phyloP scores from a whole-genome alignment of 2,888 invertebrate genomes.

The Xiphydria camelus region DNA sequence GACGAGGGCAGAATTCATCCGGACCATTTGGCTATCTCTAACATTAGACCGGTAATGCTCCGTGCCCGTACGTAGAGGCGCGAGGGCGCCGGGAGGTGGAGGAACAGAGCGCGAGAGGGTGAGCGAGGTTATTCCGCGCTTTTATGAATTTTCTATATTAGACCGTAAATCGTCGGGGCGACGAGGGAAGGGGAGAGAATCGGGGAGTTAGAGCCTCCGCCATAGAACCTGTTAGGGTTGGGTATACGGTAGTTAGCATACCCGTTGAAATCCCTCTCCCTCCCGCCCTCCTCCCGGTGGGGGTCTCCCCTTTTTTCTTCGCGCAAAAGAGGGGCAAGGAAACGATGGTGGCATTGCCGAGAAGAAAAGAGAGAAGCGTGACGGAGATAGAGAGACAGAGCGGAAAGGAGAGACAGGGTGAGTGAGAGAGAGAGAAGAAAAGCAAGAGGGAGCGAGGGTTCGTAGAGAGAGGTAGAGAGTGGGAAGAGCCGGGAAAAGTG shows the following conservation, averaged over 20 bases:
- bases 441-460: no score
- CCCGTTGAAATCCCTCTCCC: conserved; percentile 1
- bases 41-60: conserved; percentile 27
- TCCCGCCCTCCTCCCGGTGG: no score
- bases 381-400: conserved; percentile 16
- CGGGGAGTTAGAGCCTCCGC: background rate
- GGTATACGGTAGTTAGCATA: background rate
- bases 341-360: conserved; percentile 27
- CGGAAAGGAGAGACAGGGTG: conserved; percentile 21
- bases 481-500: conserved; percentile 19
- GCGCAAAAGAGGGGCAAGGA: conserved; percentile 24
- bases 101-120: conserved; percentile 9
- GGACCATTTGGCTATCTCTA: conserved; percentile 42
- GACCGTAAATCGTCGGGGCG: conserved; percentile 24
- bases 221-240: background rate
- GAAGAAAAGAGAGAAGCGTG: conserved; percentile 13
- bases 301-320: no score
- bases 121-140: conserved; percentile 11
- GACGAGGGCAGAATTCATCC: conserved; percentile 33
- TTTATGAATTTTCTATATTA: conserved; percentile 36
- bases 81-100: no score
- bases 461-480: no score
- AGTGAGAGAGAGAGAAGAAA: conserved; percentile 14
- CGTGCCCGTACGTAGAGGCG: no score
- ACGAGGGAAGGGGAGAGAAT: background rate